Percentiles rank a stretch among this genome's conserved stretches.
phyloP scores from a whole-genome alignment of 2,113 vertebrate genomes.

The Eulemur rufifrons region DNA sequence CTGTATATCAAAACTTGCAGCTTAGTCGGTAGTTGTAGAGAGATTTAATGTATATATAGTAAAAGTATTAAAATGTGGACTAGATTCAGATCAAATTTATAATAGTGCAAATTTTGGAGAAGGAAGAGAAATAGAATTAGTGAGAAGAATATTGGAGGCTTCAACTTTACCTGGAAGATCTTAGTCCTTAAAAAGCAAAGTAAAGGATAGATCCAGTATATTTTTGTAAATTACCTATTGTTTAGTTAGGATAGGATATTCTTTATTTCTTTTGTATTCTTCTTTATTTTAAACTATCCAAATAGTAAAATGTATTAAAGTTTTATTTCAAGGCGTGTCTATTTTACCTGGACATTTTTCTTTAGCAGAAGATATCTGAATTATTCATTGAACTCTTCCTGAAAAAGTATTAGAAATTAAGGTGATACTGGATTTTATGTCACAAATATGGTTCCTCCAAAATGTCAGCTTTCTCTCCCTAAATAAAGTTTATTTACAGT shows the following conservation, averaged over 20 bases:
- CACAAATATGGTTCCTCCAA: not conserved
- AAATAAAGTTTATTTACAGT: not conserved
- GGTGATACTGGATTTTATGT: not conserved
- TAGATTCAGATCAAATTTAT: not conserved
- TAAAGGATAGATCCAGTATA: not conserved
- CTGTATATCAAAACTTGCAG: not conserved
- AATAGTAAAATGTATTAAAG: not conserved
- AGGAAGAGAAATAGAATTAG: not conserved
- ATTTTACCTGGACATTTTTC: not conserved
- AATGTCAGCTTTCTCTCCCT: not conserved
- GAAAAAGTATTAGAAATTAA: not conserved
- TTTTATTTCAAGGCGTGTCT: not conserved
- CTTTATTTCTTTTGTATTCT: not conserved
- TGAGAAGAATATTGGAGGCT: not conserved
- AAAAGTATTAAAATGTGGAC: not conserved
- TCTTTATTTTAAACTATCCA: slow-evolving; percentile 24
- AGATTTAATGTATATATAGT: not conserved
- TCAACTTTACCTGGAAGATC: not conserved
- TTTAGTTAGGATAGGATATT: not conserved
- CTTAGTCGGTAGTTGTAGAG: not conserved
- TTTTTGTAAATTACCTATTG: not conserved
- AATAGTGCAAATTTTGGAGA: not conserved
- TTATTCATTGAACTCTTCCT: not conserved
- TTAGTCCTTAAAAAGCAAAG: not conserved
- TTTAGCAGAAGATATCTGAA: not conserved